Base-by-base conservation (phyloP, 2,797 vertebrate species). In the Helostoma temminkii region DNA sequence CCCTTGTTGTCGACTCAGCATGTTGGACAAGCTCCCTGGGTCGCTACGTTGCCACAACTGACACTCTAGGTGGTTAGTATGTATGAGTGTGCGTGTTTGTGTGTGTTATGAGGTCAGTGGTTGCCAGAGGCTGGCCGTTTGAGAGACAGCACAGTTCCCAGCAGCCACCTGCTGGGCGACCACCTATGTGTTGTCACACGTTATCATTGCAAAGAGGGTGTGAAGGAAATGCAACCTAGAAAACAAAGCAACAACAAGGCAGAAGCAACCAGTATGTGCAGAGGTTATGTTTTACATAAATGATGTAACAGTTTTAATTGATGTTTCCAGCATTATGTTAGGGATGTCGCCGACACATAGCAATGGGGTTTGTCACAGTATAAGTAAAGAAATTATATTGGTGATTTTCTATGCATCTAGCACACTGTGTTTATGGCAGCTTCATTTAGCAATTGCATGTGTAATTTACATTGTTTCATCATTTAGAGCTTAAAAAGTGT, bases 1-100 rank as follows among this genome's bases (percentile, higher is more conserved):
- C 72, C 61, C 65, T 73, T 50, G 76, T 76, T 88, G 87, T 88
- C 69, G 72, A 86, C 87, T 90, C 87, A 89, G 86, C 87, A 41
- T 90, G 90, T 91, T 63, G 53, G 76, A 90, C 89, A 88, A 79
- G 81, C 82, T 84, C 82, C 76, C 80, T 19, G 76, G 84, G 63
- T 80, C 22, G 74, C 78, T 48, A 25, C 71, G 8, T 47, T 28
- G 71, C 74, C 55, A 24, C 34, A 10, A 47, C 71, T 67, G 82
- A 83, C 85, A 81, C 78, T 18, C 65, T 16, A 18, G 79, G 66
- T 77, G 78, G 83, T 87, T 81, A 76, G 82, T 80, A 71, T 71
- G 83, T 74, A 78, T 69, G 76, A 46, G 63, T 41, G 63, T 70
- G 65, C n/a, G n/a, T n/a, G 43, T 4, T 56, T 10, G 66, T 19